These are phyloP conservation scores for Rhynchotus rufescens DNA, from an alignment of 2,797 vertebrate genomes.

Conservation along the genomic window DNA sequence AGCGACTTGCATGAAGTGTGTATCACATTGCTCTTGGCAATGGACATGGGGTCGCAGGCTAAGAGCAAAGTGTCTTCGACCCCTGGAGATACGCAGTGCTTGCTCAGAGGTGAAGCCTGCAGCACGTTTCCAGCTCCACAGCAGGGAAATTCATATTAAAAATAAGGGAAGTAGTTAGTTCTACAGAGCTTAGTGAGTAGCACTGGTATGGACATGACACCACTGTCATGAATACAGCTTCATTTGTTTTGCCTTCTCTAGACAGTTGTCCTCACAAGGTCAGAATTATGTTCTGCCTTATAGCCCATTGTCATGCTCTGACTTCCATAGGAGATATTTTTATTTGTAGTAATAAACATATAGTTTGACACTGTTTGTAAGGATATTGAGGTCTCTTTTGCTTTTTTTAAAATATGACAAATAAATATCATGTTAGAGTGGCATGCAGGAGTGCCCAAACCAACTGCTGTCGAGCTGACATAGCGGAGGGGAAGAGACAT, in stretches of 20 bases:
- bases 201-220: background rate
- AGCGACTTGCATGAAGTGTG: background rate
- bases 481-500: slow-evolving; percentile 28
- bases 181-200: background rate
- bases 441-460: slow-evolving; percentile 6
- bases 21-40: background rate
- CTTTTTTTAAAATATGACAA: background rate
- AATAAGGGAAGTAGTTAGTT: background rate
- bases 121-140: background rate
- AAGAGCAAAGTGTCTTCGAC: background rate
- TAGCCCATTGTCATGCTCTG: background rate
- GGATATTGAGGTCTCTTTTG: background rate
- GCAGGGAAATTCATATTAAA: background rate
- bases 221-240: background rate
- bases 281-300: background rate
- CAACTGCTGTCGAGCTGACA: slow-evolving; percentile 12
- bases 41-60: background rate
- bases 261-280: background rate
- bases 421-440: background rate
- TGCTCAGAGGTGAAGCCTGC: background rate
- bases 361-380: background rate
- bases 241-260: background rate
- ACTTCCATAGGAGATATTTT: background rate
- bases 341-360: background rate
- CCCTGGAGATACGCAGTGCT: background rate